A percentile compares a stretch with the other conserved stretches of the same genome.
Evolutionary conservation across 1,140 invertebrate species (phyloP).

Genomic region (Aradophagus sp.): DNA sequence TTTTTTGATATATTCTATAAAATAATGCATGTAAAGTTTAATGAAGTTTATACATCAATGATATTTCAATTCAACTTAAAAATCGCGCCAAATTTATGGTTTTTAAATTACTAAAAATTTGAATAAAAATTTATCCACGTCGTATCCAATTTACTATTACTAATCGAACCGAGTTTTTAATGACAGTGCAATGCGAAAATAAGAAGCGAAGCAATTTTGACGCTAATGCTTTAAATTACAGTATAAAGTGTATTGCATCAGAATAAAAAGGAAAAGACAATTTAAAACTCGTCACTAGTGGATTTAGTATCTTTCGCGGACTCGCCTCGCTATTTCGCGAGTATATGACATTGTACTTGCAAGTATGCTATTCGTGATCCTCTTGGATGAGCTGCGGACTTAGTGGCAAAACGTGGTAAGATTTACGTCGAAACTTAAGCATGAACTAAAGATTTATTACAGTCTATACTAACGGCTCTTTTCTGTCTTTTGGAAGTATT

Average conservation of each 20-base stretch:
- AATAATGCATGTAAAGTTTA: no score
- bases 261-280: constrained; percentile 63
- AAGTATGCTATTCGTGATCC: constrained; percentile 70
- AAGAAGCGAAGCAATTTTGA: no score
- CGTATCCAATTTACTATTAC: no score
- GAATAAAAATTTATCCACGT: no score
- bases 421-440: constrained; percentile 74
- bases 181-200: no score
- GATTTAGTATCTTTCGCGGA: constrained; percentile 66
- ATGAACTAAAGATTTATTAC: constrained; percentile 71
- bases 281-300: constrained; percentile 72
- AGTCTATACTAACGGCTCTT: constrained; percentile 56
- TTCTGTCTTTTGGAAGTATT: constrained; percentile 55
- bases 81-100: no score
- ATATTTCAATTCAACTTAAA: no score
- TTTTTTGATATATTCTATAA: no score
- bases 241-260: constrained; percentile 57
- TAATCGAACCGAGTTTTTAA: no score
- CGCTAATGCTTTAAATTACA: no score
- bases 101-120: no score
- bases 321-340: constrained; percentile 45
- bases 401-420: constrained; percentile 75
- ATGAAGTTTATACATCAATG: no score
- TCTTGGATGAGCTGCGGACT: constrained; percentile 71
- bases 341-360: constrained; percentile 63